phyloP scores from a whole-genome alignment of 2,113 vertebrate genomes.

The Hucho hucho region DNA sequence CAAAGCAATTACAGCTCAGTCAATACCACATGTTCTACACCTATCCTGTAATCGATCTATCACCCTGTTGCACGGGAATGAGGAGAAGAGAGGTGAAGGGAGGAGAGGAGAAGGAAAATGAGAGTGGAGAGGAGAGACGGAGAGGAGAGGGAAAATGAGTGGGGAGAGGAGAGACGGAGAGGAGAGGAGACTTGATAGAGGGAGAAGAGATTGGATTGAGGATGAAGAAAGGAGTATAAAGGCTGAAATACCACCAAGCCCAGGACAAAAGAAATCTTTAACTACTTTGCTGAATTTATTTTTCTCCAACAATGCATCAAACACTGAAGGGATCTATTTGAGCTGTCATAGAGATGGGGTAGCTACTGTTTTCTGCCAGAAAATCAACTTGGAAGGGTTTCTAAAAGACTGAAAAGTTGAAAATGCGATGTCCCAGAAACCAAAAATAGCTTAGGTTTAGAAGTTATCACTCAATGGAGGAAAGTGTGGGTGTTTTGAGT shows the following conservation, averaged over 20 bases:
- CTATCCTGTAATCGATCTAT: not conserved
- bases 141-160: too few species aligned
- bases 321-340: conserved; percentile 14
- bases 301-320: not conserved
- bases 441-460: conserved; percentile 20
- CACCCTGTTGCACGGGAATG: not conserved
- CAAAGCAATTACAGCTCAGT: too few species aligned
- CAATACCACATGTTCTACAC: not conserved
- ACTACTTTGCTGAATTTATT: too few species aligned
- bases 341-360: not conserved
- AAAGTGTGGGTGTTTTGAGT: conserved; percentile 15
- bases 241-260: too few species aligned
- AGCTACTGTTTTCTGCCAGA: not conserved
- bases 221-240: not conserved
- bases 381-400: conserved; percentile 1
- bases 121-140: too few species aligned
- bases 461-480: conserved; percentile 1
- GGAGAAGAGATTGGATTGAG: not conserved
- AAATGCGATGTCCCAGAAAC: conserved; percentile 32
- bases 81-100: too few species aligned
- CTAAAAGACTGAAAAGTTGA: conserved; percentile 4
- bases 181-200: not conserved
- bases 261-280: too few species aligned
- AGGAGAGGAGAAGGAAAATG: too few species aligned
- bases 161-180: too few species aligned